These are phyloP conservation scores for Luidia sarsii DNA, from an alignment of 53 echinoderm and acorn worm species.

Conservation along the genomic window DNA sequence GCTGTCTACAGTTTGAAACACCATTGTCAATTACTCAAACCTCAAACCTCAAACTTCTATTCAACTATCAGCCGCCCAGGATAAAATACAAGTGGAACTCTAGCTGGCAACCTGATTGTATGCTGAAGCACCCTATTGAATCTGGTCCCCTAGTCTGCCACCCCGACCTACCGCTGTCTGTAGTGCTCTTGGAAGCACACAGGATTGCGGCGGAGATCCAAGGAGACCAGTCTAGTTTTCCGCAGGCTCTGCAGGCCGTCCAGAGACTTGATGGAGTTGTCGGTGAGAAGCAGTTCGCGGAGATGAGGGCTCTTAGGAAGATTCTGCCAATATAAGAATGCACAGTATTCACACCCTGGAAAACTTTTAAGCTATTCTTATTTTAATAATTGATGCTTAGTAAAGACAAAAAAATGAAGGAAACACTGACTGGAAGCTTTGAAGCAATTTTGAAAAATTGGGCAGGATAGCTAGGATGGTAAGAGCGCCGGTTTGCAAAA, in stretches of 20 bases:
- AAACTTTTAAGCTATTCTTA: too few relatives aligned
- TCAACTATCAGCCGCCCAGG: too few relatives aligned
- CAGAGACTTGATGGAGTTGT: slow-evolving; percentile 86
- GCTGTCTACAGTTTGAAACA: too few relatives aligned
- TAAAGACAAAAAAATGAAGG: neutral
- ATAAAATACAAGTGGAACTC: too few relatives aligned
- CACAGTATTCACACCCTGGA: neutral
- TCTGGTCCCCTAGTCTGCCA: neutral
- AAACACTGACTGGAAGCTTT: neutral
- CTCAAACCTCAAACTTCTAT: too few relatives aligned
- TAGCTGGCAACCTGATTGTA: too few relatives aligned
- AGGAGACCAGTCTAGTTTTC: slow-evolving; percentile 36
- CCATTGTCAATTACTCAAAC: too few relatives aligned
- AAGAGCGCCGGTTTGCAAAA: too few relatives aligned
- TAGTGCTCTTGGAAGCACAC: slow-evolving; percentile 79
- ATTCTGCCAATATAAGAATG: slow-evolving; percentile 55
- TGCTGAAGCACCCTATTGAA: too few relatives aligned
- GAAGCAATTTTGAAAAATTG: too few relatives aligned
- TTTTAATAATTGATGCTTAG: too few relatives aligned
- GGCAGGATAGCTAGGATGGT: too few relatives aligned
- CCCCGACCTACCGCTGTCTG: slow-evolving; percentile 83
- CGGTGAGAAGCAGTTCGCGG: slow-evolving; percentile 64
- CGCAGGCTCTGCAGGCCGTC: slow-evolving; percentile 64
- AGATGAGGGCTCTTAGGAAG: slow-evolving; percentile 82
- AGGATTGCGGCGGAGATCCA: slow-evolving; percentile 93